phyloP scores from a whole-genome alignment of 2,797 vertebrate species.

The Steatocranus sp. region DNA sequence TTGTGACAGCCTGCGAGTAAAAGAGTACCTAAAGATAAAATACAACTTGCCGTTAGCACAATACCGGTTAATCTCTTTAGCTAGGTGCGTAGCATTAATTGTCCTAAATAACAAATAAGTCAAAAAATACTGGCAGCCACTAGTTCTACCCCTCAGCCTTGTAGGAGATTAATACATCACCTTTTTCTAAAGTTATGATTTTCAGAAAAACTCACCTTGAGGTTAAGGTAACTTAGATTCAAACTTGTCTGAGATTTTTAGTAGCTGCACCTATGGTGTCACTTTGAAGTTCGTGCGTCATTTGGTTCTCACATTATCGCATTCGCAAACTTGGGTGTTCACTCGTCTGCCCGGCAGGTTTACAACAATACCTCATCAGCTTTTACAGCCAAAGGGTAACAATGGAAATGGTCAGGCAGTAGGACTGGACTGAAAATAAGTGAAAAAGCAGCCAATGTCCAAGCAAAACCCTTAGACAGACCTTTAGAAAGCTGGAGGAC shows the following conservation, averaged over 20 bases:
- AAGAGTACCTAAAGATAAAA: not conserved
- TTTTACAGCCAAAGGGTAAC: not conserved
- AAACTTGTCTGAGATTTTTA: rapidly evolving
- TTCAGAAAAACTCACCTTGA: not conserved
- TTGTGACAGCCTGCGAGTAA: not conserved
- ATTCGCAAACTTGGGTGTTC: rapidly evolving
- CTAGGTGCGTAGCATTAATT: rapidly evolving
- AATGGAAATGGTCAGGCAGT: not conserved
- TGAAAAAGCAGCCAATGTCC: not conserved
- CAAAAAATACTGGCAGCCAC: not conserved
- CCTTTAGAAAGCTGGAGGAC: rapidly evolving
- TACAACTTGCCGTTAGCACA: not conserved
- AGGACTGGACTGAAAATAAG: not conserved
- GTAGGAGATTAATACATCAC: not conserved
- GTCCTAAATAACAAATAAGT: not conserved
- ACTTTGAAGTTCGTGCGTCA: not conserved
- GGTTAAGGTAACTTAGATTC: rapidly evolving
- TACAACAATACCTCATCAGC: not conserved
- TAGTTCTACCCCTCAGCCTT: not conserved
- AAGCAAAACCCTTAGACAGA: not conserved
- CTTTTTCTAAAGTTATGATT: not conserved
- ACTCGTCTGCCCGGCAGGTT: rapidly evolving
- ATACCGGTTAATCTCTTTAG: not conserved
- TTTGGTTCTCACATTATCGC: not conserved
- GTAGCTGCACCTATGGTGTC: not conserved